Evolutionary conservation across 2,113 vertebrate species (phyloP).

Genomic region (Megatriorchis doriae): DNA sequence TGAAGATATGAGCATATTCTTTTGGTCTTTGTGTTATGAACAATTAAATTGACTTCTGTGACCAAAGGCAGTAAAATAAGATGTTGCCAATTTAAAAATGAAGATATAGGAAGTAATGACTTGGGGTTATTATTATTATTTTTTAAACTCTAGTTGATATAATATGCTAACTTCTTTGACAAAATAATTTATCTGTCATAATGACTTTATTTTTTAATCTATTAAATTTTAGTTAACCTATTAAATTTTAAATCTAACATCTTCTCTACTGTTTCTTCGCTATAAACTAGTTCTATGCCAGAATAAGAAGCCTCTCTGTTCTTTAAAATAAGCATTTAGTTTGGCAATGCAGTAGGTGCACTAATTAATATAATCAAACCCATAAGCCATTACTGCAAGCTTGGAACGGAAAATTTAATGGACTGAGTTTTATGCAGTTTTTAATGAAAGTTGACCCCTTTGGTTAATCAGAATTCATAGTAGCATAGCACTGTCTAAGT

Average conservation of each 20-base stretch:
- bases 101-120: background rate
- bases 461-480: conserved; percentile 50
- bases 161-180: background rate
- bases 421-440: conserved; percentile 46
- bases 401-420: conserved; percentile 42
- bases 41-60: background rate
- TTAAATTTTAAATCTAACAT: background rate
- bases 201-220: background rate
- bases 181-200: background rate
- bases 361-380: conserved; percentile 52
- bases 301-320: background rate
- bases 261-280: background rate
- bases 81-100: background rate
- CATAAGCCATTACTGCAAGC: conserved; percentile 2
- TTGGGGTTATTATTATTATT: background rate
- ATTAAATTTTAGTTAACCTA: background rate
- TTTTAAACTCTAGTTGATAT: background rate
- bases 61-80: background rate
- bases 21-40: background rate
- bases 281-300: background rate
- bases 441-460: conserved; percentile 38
- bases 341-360: background rate
- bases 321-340: background rate
- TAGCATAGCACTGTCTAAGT: background rate
- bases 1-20: background rate